phyloP scores from a whole-genome alignment of 2,797 vertebrate genomes.

The Lagodon rhomboides region DNA sequence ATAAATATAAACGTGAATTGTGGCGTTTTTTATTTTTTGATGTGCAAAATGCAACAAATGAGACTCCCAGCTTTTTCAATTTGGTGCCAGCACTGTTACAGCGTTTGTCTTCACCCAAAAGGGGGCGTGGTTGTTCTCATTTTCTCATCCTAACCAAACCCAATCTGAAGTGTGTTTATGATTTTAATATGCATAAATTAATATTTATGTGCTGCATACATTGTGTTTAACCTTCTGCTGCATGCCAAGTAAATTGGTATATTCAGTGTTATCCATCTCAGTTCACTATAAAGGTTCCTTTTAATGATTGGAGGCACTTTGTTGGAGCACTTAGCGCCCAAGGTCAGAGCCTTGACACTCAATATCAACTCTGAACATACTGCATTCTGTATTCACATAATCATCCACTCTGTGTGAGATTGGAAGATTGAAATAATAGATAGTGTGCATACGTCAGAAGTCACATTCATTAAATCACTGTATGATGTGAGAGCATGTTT shows the following conservation, averaged over 20 bases:
- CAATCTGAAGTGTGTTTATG: not conserved
- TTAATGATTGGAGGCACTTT: not conserved
- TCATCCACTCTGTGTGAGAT: not conserved
- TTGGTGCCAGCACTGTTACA: no score
- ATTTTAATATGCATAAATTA: not conserved
- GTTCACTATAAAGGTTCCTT: not conserved
- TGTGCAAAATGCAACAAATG: no score
- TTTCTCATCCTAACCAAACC: no score
- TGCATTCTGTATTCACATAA: not conserved
- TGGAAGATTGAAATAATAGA: conserved; percentile 14
- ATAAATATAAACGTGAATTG: no score
- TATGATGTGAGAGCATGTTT: not conserved
- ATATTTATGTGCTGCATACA: not conserved
- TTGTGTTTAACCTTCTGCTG: not conserved
- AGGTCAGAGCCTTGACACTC: not conserved
- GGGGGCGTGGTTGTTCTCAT: no score
- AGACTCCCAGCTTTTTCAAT: no score
- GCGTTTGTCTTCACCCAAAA: no score
- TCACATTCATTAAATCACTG: not conserved
- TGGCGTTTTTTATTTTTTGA: no score
- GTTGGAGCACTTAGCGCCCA: not conserved
- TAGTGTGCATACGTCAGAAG: not conserved
- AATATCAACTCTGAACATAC: not conserved
- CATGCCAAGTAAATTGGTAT: not conserved
- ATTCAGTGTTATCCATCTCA: not conserved